Conservation (phyloP, 1,140 invertebrate species). For the Drosophila sp. region DNA sequence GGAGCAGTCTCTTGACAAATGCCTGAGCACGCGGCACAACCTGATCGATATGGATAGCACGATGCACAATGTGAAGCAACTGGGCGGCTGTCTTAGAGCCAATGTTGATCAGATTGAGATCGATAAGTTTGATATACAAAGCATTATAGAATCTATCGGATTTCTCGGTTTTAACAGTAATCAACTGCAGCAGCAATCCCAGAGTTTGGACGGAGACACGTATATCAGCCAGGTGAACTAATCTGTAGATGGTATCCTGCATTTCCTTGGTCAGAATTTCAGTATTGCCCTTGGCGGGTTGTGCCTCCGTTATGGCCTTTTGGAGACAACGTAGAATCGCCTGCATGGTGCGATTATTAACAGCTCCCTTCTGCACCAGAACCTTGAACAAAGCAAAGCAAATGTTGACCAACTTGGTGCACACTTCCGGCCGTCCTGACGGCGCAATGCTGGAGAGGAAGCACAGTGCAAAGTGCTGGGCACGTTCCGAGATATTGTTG, state of each 20-base stretch:
- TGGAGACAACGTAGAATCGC: conserved; percentile 87
- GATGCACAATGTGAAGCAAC: conserved; percentile 94
- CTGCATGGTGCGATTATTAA: conserved; percentile 96
- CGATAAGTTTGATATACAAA: conserved; percentile 94
- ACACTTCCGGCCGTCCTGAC: conserved; percentile 90
- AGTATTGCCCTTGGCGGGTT: conserved; percentile 64
- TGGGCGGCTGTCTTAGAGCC: conserved; percentile 91
- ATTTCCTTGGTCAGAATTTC: conserved; percentile 81
- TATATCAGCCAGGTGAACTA: conserved; percentile 94
- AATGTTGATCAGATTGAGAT: conserved; percentile 88
- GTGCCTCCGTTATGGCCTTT: conserved; percentile 78
- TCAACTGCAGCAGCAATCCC: conserved; percentile 93
- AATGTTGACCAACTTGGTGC: conserved; percentile 93
- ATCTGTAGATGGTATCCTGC: conserved; percentile 92
- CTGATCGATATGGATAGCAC: conserved; percentile 92
- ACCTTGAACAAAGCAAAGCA: conserved; percentile 99
- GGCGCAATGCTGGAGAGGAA: conserved; percentile 91
- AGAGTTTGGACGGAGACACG: conserved; percentile 95
- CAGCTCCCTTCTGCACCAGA: conserved; percentile 94
- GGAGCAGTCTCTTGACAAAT: conserved; percentile 95
- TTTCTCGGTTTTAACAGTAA: conserved; percentile 85
- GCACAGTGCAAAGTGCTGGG: conserved; percentile 97
- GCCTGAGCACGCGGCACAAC: conserved; percentile 90
- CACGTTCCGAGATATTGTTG: conserved; percentile 92
- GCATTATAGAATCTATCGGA: conserved; percentile 93